A percentile compares a stretch with the other conserved stretches of the same genome.
Evolutionary conservation across 2,888 invertebrate species (phyloP).

Genomic region (Gnatocerus cornutus): DNA sequence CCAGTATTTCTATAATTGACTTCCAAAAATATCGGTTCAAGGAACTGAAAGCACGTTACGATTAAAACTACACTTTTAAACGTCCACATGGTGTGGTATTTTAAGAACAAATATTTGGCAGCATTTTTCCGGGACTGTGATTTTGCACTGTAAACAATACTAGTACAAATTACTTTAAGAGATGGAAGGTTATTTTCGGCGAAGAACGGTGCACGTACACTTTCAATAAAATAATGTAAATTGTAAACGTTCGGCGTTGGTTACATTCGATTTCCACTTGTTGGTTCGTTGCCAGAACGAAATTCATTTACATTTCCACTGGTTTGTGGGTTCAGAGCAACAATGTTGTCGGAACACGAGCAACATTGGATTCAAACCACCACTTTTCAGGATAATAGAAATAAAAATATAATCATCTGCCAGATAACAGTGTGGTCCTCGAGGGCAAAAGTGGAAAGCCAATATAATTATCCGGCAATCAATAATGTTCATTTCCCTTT

Average conservation of each 20-base stretch:
- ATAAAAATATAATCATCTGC: too few relatives aligned
- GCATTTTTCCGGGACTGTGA: conserved; percentile 30
- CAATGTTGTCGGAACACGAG: background rate
- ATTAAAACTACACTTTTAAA: conserved; percentile 32
- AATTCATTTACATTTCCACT: background rate
- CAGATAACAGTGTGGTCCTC: too few relatives aligned
- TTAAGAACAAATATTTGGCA: conserved; percentile 37
- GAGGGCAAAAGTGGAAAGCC: too few relatives aligned
- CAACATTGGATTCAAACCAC: background rate
- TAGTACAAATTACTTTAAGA: conserved; percentile 13
- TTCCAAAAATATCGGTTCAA: conserved; percentile 37
- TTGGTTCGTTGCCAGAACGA: conserved; percentile 3
- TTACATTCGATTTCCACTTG: conserved; percentile 6
- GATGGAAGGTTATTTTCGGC: conserved; percentile 19
- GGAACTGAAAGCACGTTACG: conserved; percentile 34
- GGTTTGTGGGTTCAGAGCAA: background rate
- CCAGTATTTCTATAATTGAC: conserved; percentile 15
- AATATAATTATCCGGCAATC: too few relatives aligned
- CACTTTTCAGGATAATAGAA: too few relatives aligned
- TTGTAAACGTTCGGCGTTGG: conserved; percentile 1
- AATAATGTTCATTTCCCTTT: too few relatives aligned
- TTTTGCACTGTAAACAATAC: conserved; percentile 27
- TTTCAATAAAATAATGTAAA: conserved; percentile 4
- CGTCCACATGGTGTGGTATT: conserved; percentile 34
- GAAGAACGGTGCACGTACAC: conserved; percentile 6